Evolutionary conservation across 1,140 invertebrate species (phyloP).

Genomic region (Drosophila ironensis): DNA sequence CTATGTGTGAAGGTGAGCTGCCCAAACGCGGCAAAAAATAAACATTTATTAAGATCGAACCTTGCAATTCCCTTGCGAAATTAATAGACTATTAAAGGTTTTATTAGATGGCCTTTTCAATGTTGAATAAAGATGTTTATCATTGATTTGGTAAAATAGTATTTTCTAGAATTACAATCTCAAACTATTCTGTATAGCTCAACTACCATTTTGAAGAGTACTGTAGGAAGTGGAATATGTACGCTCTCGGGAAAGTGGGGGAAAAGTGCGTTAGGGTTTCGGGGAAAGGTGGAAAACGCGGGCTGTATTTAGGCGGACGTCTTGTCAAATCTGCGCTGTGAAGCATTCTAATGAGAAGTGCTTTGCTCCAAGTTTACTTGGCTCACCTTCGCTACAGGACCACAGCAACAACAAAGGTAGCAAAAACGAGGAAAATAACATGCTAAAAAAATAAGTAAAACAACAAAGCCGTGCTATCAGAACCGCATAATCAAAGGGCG

Average conservation of each 20-base stretch:
- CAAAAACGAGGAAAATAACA: neutral
- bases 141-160: neutral
- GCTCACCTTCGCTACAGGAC: slow-evolving; percentile 44
- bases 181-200: neutral
- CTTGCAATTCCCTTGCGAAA: neutral
- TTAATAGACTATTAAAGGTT: neutral
- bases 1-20: slow-evolving; percentile 11
- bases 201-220: slow-evolving; percentile 1
- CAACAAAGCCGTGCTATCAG: slow-evolving; percentile 61
- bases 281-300: slow-evolving; percentile 23
- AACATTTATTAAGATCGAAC: neutral
- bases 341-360: slow-evolving; percentile 77
- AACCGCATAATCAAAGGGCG: slow-evolving; percentile 69
- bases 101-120: no score
- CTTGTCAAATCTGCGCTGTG: slow-evolving; percentile 68
- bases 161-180: no score
- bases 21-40: neutral
- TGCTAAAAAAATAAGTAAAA: slow-evolving; percentile 22
- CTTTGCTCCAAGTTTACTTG: slow-evolving; percentile 44
- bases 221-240: neutral
- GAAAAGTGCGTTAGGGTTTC: slow-evolving; percentile 5
- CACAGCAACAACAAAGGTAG: slow-evolving; percentile 10
- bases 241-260: neutral
- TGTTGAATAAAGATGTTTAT: neutral
- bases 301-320: slow-evolving; percentile 64